Evolutionary conservation across 2,113 vertebrate species (phyloP), one percentile per base, ranked within the genome.

Genomic region (Periophthalmus modestus): DNA sequence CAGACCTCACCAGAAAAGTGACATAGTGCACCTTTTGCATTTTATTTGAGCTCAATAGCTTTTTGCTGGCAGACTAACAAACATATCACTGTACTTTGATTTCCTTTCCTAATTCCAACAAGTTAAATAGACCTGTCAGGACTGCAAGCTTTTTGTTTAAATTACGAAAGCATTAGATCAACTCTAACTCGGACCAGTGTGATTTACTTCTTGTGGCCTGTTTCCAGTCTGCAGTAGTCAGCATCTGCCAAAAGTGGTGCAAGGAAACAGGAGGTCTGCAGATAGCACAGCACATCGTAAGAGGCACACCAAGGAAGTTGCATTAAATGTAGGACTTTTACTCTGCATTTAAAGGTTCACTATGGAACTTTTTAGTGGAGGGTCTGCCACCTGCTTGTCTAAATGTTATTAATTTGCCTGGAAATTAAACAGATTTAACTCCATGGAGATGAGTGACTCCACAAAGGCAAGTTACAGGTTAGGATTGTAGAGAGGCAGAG

Each of bases 191-290:
- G 62, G 33, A 3, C 62, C 39, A 39, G 43, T 39, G 34, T 65
- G 62, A 65, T 65, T 36, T 65, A 65, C 34, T n/a, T 43, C 19
- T 1, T 39, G 62, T 65, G 61, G 61, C 61, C 33, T 36, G 34
- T 39, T 65, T 65, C 62, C 62, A 65, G 36, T 43, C 62, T 43
- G 62, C 62, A 39, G 62, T 21, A 39, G 34, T 39, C 62, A 65
- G 34, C 62, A 39, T 43, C 34, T 36, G 19, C 33, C 34, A 65
- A 65, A 65, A 65, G 62, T 65, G 62, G 33, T 39, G 18, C 62
- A 65, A 65, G 62, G 34, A 65, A 65, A 65, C 18, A 65, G 34
- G 33, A 11, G 34, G 7, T 39, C 36, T 39, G 62, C 62, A 65
- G 62, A 65, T 39, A 12, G 18, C 34, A 65, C 7, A 65, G 34